phyloP scores from a whole-genome alignment of 2,797 vertebrate genomes.

The Neolamprologus multifasciatus region DNA sequence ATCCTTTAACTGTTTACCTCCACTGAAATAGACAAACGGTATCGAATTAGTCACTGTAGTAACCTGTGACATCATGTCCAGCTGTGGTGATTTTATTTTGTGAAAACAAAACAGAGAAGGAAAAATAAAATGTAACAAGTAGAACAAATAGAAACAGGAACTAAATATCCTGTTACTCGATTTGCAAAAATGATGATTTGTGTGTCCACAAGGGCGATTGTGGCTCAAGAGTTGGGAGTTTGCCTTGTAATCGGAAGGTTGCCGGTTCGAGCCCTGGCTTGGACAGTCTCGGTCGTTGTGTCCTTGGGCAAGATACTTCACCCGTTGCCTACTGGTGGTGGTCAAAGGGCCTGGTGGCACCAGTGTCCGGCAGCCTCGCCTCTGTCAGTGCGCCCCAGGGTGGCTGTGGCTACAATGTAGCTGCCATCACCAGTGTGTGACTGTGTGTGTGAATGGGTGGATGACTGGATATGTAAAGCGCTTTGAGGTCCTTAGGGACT shows the following conservation, averaged over 20 bases:
- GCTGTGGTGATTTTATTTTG: neutral
- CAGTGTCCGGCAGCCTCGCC: too few species aligned
- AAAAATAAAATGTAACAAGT: neutral
- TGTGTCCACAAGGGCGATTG: rapidly evolving
- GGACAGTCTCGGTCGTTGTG: rapidly evolving
- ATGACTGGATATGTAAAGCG: too few species aligned
- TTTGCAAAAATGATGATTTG: neutral
- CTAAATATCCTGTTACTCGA: neutral
- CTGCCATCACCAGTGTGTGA: too few species aligned
- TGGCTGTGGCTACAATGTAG: too few species aligned
- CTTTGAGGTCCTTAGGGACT: too few species aligned
- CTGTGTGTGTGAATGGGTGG: rapidly evolving
- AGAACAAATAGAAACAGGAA: neutral
- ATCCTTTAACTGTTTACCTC: neutral
- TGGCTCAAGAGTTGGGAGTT: too few species aligned
- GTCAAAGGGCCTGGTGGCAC: rapidly evolving
- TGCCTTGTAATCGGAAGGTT: rapidly evolving
- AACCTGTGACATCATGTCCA: neutral
- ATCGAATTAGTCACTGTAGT: neutral
- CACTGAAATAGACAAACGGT: neutral
- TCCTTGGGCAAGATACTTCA: rapidly evolving
- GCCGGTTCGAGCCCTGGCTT: rapidly evolving
- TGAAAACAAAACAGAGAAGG: neutral
- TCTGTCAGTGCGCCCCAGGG: too few species aligned
- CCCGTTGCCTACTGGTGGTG: rapidly evolving